Conservation (phyloP, 2,797 vertebrate genomes). For the Schizopygopsis malacanthus region DNA sequence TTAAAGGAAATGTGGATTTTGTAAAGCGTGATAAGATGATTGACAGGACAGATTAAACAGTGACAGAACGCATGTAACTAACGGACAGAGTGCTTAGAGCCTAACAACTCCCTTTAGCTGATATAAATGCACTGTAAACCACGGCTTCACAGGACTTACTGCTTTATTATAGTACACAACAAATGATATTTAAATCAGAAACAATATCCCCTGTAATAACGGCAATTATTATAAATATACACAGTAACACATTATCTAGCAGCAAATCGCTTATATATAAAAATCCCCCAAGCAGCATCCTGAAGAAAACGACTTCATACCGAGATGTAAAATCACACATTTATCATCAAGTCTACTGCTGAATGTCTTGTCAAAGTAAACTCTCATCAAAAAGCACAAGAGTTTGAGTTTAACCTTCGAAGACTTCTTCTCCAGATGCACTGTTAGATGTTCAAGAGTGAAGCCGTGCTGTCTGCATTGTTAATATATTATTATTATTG, state of each 20-base stretch:
- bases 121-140: not conserved
- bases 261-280: not conserved
- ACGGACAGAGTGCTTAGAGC: too few species aligned
- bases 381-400: not conserved
- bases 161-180: not conserved
- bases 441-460: not conserved
- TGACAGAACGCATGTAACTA: too few species aligned
- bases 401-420: not conserved
- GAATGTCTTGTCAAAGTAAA: not conserved
- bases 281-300: not conserved
- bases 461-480: not conserved
- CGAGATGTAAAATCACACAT: not conserved
- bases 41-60: too few species aligned
- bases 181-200: not conserved
- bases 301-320: not conserved
- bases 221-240: not conserved
- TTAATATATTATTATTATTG: not conserved
- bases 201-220: not conserved
- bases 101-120: not conserved
- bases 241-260: not conserved
- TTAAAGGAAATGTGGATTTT: too few species aligned
- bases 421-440: not conserved
- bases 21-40: too few species aligned
- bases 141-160: not conserved
- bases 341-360: not conserved